phyloP scores from a whole-genome alignment of 1,140 invertebrate genomes.

The Arctopsyche grandis region DNA sequence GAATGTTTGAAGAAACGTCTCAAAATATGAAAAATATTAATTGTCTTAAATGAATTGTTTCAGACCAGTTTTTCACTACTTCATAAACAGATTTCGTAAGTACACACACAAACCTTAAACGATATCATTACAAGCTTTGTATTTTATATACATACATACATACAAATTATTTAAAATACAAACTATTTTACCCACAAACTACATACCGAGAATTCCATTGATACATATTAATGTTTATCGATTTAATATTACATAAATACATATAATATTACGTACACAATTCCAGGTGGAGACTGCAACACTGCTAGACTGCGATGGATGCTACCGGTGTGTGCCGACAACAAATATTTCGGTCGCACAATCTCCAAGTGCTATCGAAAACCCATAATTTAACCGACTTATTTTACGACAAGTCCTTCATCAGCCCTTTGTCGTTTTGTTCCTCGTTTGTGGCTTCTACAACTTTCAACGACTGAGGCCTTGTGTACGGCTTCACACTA shows the following conservation, averaged over 20 bases:
- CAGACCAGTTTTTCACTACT: too few relatives aligned
- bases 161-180: too few relatives aligned
- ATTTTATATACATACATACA: too few relatives aligned
- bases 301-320: background rate
- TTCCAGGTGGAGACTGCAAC: background rate
- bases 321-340: constrained; percentile 45
- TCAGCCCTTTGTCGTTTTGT: constrained; percentile 4
- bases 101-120: too few relatives aligned
- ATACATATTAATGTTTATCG: too few relatives aligned
- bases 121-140: too few relatives aligned
- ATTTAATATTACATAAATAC: background rate
- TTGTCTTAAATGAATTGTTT: too few relatives aligned
- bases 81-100: too few relatives aligned
- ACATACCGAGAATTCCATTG: too few relatives aligned
- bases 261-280: background rate
- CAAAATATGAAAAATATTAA: too few relatives aligned
- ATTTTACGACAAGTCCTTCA: constrained; percentile 37
- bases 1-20: too few relatives aligned
- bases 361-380: constrained; percentile 53
- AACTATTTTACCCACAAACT: too few relatives aligned
- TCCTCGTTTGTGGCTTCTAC: background rate
- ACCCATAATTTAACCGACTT: constrained; percentile 53
- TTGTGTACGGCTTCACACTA: background rate
- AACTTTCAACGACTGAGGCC: background rate
- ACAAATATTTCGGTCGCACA: constrained; percentile 51